Percentiles rank a stretch among this genome's conserved stretches.
These are phyloP conservation scores for Sanderia malayensis DNA, from an alignment of 30 jellyfish, hydroid and myxozoan genomes.

Conservation along the genomic window DNA sequence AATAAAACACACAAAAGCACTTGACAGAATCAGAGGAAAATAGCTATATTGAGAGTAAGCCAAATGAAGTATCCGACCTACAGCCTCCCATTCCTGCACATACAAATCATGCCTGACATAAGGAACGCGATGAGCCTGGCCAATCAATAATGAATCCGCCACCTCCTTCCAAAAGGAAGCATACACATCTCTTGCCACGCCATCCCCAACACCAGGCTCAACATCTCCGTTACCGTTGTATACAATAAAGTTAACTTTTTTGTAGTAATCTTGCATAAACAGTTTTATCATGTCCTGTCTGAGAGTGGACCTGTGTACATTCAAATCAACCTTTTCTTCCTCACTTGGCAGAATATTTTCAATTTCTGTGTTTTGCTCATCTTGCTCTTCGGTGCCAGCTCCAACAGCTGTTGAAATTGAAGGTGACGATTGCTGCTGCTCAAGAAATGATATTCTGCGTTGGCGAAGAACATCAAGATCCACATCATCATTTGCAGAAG, in stretches of 20 bases:
- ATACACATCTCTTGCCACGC: slow-evolving; percentile 14
- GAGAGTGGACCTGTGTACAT: background rate
- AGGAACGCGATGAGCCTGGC: slow-evolving; percentile 6
- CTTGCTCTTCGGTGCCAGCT: background rate
- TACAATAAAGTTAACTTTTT: background rate
- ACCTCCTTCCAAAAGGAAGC: slow-evolving; percentile 10
- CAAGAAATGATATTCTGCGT: background rate
- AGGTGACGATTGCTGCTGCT: background rate
- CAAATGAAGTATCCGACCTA: background rate
- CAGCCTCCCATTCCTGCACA: slow-evolving; percentile 20
- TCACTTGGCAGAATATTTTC: background rate
- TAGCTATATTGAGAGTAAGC: background rate
- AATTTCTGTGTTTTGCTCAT: background rate
- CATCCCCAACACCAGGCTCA: slow-evolving; percentile 12
- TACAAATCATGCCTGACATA: background rate
- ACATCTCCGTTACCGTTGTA: background rate
- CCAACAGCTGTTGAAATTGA: background rate
- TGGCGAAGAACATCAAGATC: background rate
- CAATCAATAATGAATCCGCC: background rate
- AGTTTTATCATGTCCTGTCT: background rate
- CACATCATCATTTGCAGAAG: background rate
- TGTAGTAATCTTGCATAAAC: background rate
- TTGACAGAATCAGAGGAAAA: slow-evolving; percentile 9
- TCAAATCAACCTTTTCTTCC: background rate
- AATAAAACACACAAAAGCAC: slow-evolving; percentile 1